Percentiles rank a stretch among this genome's conserved stretches.
Conservation (phyloP, 2,888 invertebrate genomes). For the Andrena dorsata region DNA sequence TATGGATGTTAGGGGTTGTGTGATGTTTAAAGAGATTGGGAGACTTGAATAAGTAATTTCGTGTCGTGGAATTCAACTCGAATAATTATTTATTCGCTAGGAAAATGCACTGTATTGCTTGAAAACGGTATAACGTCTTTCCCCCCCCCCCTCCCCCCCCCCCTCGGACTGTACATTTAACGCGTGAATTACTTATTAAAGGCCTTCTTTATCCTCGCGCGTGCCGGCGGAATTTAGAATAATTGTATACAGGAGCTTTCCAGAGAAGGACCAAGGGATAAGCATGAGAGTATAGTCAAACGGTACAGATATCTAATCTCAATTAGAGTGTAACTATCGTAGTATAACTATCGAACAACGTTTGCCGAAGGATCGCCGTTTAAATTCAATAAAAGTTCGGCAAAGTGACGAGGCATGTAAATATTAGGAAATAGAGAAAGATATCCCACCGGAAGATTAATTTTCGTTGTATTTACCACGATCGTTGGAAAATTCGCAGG, state of each 20-base stretch:
- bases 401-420: slow-evolving; percentile 5
- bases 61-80: neutral
- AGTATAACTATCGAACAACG: slow-evolving; percentile 43
- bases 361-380: slow-evolving; percentile 38
- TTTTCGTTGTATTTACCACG: neutral
- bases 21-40: slow-evolving; percentile 14
- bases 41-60: slow-evolving; percentile 38
- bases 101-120: neutral
- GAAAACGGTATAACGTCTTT: slow-evolving; percentile 1
- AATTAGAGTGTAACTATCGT: slow-evolving; percentile 58
- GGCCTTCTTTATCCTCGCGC: slow-evolving; percentile 48
- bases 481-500: neutral
- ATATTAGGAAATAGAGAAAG: neutral
- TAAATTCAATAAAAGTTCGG: slow-evolving; percentile 42
- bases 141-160: slow-evolving; percentile 4
- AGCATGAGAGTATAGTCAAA: slow-evolving; percentile 64
- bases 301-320: slow-evolving; percentile 54
- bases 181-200: slow-evolving; percentile 60
- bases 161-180: slow-evolving; percentile 46
- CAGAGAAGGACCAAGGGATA: slow-evolving; percentile 25
- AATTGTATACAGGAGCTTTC: slow-evolving; percentile 61
- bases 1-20: slow-evolving; percentile 16
- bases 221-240: slow-evolving; percentile 53
- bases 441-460: neutral
- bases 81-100: slow-evolving; percentile 5